phyloP scores from a whole-genome alignment of 2,797 vertebrate species.

The Falco columbarius region DNA sequence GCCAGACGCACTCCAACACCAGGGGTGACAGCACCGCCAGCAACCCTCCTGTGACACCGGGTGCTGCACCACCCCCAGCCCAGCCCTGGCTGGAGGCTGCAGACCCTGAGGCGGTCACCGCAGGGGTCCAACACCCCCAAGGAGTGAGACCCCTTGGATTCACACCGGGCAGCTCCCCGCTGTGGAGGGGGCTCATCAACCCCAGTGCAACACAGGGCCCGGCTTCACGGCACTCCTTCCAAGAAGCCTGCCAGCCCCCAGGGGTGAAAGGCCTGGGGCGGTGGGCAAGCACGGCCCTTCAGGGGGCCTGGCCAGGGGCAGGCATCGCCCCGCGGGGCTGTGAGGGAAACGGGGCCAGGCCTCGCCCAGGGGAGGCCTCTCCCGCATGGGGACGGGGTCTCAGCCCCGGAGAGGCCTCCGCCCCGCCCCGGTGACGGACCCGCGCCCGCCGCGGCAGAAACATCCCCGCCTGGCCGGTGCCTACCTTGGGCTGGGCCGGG shows the following conservation, averaged over 20 bases:
- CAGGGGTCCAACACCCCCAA: background rate
- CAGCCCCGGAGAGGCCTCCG: background rate
- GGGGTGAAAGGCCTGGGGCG: background rate
- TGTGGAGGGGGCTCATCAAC: accelerated
- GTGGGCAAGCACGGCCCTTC: background rate
- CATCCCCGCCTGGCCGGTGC: background rate
- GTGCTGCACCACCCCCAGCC: background rate
- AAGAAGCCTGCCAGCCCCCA: background rate
- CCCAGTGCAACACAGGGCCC: no score
- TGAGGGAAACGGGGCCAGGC: background rate
- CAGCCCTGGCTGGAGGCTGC: background rate
- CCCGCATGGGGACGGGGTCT: background rate
- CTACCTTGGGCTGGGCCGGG: background rate
- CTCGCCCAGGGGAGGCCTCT: background rate
- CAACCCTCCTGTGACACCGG: accelerated
- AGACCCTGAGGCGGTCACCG: background rate
- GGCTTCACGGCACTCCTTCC: background rate
- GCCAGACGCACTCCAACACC: accelerated
- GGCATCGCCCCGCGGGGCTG: background rate
- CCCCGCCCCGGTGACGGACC: background rate
- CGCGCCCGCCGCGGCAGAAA: background rate
- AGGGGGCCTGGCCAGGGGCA: background rate
- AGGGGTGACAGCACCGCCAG: background rate
- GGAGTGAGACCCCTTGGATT: accelerated
- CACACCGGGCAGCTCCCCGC: background rate